phyloP scores from a whole-genome alignment of 2,888 invertebrate genomes.

The Galerucella nymphaeae region DNA sequence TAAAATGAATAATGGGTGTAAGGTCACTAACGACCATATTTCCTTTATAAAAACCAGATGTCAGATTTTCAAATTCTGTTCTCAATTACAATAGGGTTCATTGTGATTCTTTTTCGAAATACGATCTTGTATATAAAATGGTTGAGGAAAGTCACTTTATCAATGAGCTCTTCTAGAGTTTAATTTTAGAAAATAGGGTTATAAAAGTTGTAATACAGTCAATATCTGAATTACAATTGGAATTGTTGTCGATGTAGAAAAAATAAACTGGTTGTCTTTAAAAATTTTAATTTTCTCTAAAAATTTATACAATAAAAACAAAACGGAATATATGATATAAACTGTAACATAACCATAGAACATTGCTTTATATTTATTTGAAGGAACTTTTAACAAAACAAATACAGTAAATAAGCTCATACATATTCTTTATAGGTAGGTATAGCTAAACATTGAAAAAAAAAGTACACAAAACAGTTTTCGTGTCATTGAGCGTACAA shows the following conservation, averaged over 20 bases:
- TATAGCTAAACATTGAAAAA: slow-evolving; percentile 3
- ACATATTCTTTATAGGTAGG: background rate
- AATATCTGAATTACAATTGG: background rate
- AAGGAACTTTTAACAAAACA: slow-evolving; percentile 12
- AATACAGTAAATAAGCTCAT: slow-evolving; percentile 4
- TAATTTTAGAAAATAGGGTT: background rate
- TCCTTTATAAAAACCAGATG: slow-evolving; percentile 27
- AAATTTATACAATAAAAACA: slow-evolving; percentile 46
- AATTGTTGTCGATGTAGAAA: background rate
- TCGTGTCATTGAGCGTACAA: background rate
- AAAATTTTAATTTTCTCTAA: slow-evolving; percentile 40
- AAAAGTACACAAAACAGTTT: background rate
- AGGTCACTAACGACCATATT: slow-evolving; percentile 15
- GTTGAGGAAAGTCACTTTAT: background rate
- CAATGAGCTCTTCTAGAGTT: slow-evolving; percentile 1
- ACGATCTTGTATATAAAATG: background rate
- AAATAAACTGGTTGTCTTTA: slow-evolving; percentile 8
- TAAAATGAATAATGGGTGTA: slow-evolving; percentile 30
- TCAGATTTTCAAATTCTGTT: slow-evolving; percentile 5
- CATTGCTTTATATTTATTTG: slow-evolving; percentile 20
- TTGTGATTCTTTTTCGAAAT: slow-evolving; percentile 6
- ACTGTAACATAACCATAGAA: slow-evolving; percentile 43
- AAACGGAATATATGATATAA: slow-evolving; percentile 44
- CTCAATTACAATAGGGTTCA: slow-evolving; percentile 12
- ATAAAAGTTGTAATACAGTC: too few species aligned